These are phyloP conservation scores for Actinostola sp. DNA, from an alignment of 92 coral and sea anemone genomes.

Conservation along the genomic window DNA sequence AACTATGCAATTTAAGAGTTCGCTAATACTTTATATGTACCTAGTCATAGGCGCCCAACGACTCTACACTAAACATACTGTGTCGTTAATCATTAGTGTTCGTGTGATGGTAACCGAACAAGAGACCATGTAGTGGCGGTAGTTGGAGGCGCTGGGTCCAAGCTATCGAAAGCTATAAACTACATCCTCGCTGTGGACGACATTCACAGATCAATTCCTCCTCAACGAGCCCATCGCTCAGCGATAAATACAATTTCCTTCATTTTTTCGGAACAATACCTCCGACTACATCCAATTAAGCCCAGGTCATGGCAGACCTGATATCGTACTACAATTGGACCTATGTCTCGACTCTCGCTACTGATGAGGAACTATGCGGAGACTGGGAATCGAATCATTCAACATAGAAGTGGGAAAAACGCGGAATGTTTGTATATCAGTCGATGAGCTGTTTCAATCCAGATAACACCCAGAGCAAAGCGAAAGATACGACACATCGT, in stretches of 20 bases:
- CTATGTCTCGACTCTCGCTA: slow-evolving; percentile 89
- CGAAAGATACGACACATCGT: slow-evolving; percentile 71
- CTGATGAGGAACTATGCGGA: slow-evolving; percentile 96
- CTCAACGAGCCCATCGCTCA: slow-evolving; percentile 92
- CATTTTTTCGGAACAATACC: slow-evolving; percentile 95
- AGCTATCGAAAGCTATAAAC: slow-evolving; percentile 85
- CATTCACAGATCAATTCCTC: slow-evolving; percentile 94
- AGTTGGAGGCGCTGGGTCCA: slow-evolving; percentile 97
- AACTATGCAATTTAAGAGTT: slow-evolving; percentile 76
- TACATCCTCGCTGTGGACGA: slow-evolving; percentile 61
- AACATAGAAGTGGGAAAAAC: slow-evolving; percentile 81
- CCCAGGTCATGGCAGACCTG: slow-evolving; percentile 92
- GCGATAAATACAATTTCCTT: slow-evolving; percentile 75
- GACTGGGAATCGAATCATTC: slow-evolving; percentile 87
- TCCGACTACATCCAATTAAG: slow-evolving; percentile 89
- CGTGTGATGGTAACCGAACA: slow-evolving; percentile 29
- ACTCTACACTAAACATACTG: slow-evolving; percentile 20
- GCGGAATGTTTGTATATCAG: slow-evolving; percentile 80
- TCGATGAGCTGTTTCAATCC: slow-evolving; percentile 87
- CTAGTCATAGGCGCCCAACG: not conserved
- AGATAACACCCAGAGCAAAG: slow-evolving; percentile 71
- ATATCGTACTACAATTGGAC: slow-evolving; percentile 72
- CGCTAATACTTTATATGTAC: slow-evolving; percentile 65
- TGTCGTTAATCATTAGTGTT: slow-evolving; percentile 31
- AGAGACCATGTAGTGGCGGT: slow-evolving; percentile 63